Base-by-base conservation (phyloP, 2,113 vertebrate genomes). In the Caloenas nicobarica region DNA sequence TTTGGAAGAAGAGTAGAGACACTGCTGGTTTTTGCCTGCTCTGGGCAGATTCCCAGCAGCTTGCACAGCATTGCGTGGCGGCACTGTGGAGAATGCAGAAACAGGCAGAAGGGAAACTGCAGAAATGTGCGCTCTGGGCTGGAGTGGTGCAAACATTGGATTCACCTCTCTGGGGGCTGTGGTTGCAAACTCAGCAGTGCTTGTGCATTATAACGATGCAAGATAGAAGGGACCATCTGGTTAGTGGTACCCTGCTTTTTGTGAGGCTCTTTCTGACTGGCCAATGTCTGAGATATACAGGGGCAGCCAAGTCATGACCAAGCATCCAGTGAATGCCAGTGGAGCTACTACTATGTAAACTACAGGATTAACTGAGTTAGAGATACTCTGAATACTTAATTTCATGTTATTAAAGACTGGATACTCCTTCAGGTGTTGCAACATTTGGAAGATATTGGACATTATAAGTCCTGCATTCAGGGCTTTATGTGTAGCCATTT, bases 31-130 rank as follows among this genome's bases (percentile, higher is more conserved):
- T 88, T 82, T 51, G 7, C 34, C 23, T 42, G 11, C 48, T 68
- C 61, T 85, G 38, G 16, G 12, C 2, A 2, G 38, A 53, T 51
- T 88, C 26, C 34, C 4, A 0, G 26, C 56, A 58, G n/a, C 44
- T 77, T 56, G 42, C 25, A 44, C 5, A 36, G 24, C 34, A 34
- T 4, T 86, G 42, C 0, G 0, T 31, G 29, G 48, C 1, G 6
- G 10, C 46, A 31, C n/a, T 5, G 5, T 6, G 6, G 44, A 46
- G 23, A 42, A 14, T n/a, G 23, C 18, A 24, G 66, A 33, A 56
- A 50, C 9, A 83, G 38, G 25, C 57, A 68, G 71, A 80, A 72
- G 14, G 4, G 26, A 77, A 88, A 42, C 7, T 48, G 53, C 7
- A 58, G 51, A 74, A 77, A 16, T 14, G 1, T 25, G 13, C 1